Evolutionary conservation across 2,888 invertebrate species (phyloP), one percentile per base, ranked within the genome.

Genomic region (Oligia latruncula): DNA sequence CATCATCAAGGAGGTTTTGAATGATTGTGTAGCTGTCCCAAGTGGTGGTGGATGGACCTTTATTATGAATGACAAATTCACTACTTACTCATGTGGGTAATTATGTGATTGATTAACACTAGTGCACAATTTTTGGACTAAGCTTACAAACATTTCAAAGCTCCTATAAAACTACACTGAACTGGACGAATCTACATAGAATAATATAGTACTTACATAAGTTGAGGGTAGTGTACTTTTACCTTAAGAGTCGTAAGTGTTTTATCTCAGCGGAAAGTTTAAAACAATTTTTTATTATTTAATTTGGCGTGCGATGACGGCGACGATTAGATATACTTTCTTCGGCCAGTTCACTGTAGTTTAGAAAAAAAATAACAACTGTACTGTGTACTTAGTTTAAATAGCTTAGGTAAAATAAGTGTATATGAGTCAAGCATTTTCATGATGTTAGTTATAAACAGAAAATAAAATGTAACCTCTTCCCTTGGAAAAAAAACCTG

Each of bases 361-460:
- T 68, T 29, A 70, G 3, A 46, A n/a, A 62, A 40, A 55, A 55
- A 67, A 29, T 29, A 29, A 29, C 29, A 29, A 29, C 29, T 29
- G 29, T 29, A 29, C 29, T 29, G 29, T 29, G 29, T 29, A 29
- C 29, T 29, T 29, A 29, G 29, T 66, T 67, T 58, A 68, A 43
- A n/a, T 68, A 64, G 35, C 15, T 65, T 65, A 81, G 23, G 2
- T 58, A 64, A 58, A 68, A 43, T 77, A 72, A 65, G 43, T 70
- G 68, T 77, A 70, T 65, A 67, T 67, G 77, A 77, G 83, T 82
- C 72, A 65, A 65, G n/a, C 72, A 77, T 43, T 46, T 35, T 43
- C 23, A 15, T 29, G 35, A 49, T 58, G 43, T 71, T 78, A 52
- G 17, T 58, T 78, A 40, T 29, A 35, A 67, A 29, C 49, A 64